phyloP scores from a whole-genome alignment of 1,140 invertebrate species.

The Melitaea cinxia region DNA sequence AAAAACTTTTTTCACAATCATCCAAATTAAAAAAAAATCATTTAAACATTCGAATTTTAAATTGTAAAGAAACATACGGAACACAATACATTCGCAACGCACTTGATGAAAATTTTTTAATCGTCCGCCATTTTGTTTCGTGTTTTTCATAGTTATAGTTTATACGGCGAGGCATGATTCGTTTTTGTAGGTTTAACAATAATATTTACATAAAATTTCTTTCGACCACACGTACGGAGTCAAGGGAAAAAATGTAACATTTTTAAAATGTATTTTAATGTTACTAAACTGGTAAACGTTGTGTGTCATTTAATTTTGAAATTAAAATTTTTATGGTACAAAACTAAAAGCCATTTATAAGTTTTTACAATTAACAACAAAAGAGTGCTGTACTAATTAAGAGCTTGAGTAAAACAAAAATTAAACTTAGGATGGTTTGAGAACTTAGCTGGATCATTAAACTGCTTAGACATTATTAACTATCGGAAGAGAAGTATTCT shows the following conservation, averaged over 20 bases:
- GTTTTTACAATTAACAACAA: too few relatives aligned
- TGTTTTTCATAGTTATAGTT: conserved; percentile 54
- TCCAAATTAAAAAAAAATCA: neutral
- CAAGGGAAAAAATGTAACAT: neutral
- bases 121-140: conserved; percentile 48
- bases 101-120: conserved; percentile 42
- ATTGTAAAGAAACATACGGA: conserved; percentile 16
- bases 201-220: conserved; percentile 22
- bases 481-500: too few relatives aligned
- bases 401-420: too few relatives aligned
- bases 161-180: conserved; percentile 41
- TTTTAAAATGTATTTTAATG: neutral
- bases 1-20: neutral
- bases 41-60: neutral
- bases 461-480: too few relatives aligned
- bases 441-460: too few relatives aligned
- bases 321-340: neutral
- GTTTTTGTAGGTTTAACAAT: conserved; percentile 11
- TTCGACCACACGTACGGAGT: neutral
- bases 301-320: neutral
- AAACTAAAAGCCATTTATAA: too few relatives aligned
- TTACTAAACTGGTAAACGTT: too few relatives aligned
- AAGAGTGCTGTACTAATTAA: too few relatives aligned
- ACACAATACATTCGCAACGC: conserved; percentile 13
- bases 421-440: too few relatives aligned